These are phyloP conservation scores for Drosophila punjabiensis DNA, from an alignment of 1,140 invertebrate species.

Conservation along the genomic window DNA sequence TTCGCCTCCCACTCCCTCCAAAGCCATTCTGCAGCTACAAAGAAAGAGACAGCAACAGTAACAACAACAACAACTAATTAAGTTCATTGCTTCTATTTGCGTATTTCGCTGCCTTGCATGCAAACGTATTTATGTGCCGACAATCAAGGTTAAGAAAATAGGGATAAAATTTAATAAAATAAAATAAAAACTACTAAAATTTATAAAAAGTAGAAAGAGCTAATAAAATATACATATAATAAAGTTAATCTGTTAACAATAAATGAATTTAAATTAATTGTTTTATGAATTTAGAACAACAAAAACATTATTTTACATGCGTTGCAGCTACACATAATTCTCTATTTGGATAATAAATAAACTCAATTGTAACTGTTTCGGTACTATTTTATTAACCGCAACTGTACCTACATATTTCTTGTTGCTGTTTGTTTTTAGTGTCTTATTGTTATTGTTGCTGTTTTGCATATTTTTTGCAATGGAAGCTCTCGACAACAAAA, in stretches of 20 bases:
- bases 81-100: slow-evolving; percentile 83
- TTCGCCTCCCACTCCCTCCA: not conserved
- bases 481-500: slow-evolving; percentile 75
- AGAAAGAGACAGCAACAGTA: slow-evolving; percentile 20
- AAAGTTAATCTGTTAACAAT: too few relatives aligned
- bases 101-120: slow-evolving; percentile 67
- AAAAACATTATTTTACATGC: too few relatives aligned
- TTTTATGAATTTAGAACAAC: too few relatives aligned
- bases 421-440: slow-evolving; percentile 44
- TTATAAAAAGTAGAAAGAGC: too few relatives aligned
- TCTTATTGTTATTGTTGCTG: slow-evolving; percentile 53
- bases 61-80: slow-evolving; percentile 77
- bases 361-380: not conserved
- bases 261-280: too few relatives aligned
- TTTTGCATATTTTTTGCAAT: slow-evolving; percentile 76
- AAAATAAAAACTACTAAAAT: too few relatives aligned
- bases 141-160: not conserved
- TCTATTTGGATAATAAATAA: too few relatives aligned
- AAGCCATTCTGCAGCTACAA: slow-evolving; percentile 18
- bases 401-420: slow-evolving; percentile 26
- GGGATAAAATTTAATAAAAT: not conserved
- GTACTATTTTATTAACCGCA: slow-evolving; percentile 12
- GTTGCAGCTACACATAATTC: too few relatives aligned
- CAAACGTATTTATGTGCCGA: slow-evolving; percentile 26
- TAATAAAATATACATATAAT: not conserved